phyloP scores from a whole-genome alignment of 2,113 vertebrate genomes.

The Myanophis thanlyinensis region DNA sequence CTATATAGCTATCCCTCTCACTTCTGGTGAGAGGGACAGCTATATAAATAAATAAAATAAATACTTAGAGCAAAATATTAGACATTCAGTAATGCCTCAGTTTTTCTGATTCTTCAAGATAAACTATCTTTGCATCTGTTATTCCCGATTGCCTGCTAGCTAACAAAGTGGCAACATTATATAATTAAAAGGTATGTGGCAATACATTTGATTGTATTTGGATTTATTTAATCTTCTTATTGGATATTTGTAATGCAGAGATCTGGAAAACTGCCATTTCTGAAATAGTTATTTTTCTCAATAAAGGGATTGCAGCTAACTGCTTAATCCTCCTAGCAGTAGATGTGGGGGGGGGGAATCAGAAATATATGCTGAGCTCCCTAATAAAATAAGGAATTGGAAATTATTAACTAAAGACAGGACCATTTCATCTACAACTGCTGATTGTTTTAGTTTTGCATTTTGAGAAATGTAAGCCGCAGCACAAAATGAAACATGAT shows the following conservation, averaged over 20 bases:
- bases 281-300: constrained; percentile 18
- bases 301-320: constrained; percentile 23
- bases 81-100: constrained; percentile 10
- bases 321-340: constrained; percentile 10
- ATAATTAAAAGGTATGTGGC: constrained; percentile 15
- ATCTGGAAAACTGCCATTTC: constrained; percentile 34
- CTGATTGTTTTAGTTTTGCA: constrained; percentile 44
- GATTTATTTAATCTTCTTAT: constrained; percentile 7
- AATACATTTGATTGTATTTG: constrained; percentile 24
- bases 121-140: constrained; percentile 30
- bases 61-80: neutral
- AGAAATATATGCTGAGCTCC: constrained; percentile 37
- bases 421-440: constrained; percentile 20
- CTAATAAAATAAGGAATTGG: constrained; percentile 42
- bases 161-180: constrained; percentile 26
- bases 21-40: neutral
- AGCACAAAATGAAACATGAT: constrained; percentile 30
- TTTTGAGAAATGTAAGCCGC: constrained; percentile 38
- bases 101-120: constrained; percentile 34
- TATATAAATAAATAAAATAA: neutral
- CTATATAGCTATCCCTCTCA: no score
- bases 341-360: neutral
- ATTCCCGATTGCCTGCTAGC: constrained; percentile 21
- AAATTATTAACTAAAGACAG: constrained; percentile 52
- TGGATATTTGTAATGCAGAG: neutral